Evolutionary conservation across 2,113 vertebrate genomes (phyloP).

Genomic region (Mellivora capensis): DNA sequence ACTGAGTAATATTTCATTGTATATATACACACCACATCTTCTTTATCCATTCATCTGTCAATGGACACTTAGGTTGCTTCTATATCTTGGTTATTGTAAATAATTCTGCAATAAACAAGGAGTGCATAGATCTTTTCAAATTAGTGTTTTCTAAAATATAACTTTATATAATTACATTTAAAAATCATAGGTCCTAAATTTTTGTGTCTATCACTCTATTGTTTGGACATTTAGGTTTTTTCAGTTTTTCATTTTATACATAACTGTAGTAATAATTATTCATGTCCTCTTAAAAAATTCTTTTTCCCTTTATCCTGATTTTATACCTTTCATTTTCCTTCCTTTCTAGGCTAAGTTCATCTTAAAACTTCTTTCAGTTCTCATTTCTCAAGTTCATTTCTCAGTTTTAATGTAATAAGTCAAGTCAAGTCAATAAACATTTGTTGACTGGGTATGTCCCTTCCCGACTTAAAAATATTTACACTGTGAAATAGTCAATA

Average conservation of each 20-base stretch:
- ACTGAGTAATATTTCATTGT: neutral
- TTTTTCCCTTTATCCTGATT: neutral
- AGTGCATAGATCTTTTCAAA: neutral
- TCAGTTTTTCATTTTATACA: neutral
- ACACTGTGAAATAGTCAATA: slow-evolving; percentile 16
- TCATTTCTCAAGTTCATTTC: neutral
- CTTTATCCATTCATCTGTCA: neutral
- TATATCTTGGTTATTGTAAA: neutral
- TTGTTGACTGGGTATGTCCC: neutral
- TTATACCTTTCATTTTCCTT: neutral
- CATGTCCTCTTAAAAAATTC: neutral
- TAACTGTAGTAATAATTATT: neutral
- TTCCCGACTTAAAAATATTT: slow-evolving; percentile 49
- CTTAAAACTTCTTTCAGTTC: neutral
- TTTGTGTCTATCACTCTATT: neutral
- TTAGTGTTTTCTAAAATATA: neutral
- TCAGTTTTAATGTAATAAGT: slow-evolving; percentile 1
- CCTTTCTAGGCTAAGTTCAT: neutral
- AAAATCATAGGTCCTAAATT: neutral
- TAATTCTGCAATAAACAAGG: neutral
- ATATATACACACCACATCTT: neutral
- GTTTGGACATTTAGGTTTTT: neutral
- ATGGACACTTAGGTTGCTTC: neutral
- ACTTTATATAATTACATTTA: neutral
- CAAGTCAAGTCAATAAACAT: slow-evolving; percentile 21